Evolutionary conservation across 2,797 vertebrate species (phyloP).

Genomic region (Syncerus caffer): DNA sequence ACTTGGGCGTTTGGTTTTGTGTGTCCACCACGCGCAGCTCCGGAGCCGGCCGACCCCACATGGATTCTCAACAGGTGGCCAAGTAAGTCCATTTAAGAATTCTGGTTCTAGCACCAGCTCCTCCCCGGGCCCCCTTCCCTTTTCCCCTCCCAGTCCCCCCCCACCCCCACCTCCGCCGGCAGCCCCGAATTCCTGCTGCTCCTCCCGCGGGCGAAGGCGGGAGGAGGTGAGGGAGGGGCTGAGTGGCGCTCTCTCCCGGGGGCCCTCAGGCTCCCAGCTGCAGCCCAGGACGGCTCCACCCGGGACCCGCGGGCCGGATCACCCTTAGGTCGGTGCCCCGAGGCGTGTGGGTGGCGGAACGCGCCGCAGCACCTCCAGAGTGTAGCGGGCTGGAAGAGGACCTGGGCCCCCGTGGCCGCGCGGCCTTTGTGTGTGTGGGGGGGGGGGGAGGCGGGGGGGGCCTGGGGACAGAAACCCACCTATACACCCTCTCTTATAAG

Average conservation of each 20-base stretch:
- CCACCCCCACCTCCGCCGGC: background rate
- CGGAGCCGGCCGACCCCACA: conserved; percentile 24
- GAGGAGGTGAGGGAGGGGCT: background rate
- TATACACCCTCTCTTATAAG: conserved; percentile 77
- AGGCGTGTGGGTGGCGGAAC: background rate
- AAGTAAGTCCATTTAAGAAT: conserved; percentile 67
- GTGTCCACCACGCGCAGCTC: conserved; percentile 16
- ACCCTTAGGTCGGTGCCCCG: background rate
- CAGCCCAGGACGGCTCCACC: background rate
- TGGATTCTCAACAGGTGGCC: conserved; percentile 73
- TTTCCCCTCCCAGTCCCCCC: background rate
- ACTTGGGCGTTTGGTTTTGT: conserved; percentile 56
- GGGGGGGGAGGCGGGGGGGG: background rate
- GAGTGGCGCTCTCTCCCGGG: background rate
- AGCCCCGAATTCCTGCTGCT: background rate
- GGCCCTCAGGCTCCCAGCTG: background rate
- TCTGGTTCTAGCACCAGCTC: background rate
- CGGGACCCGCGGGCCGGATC: background rate
- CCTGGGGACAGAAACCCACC: conserved; percentile 69
- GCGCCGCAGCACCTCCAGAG: background rate
- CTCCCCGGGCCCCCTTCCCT: background rate
- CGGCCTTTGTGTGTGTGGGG: conserved; percentile 2
- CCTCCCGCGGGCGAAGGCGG: background rate
- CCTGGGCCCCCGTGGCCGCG: background rate
- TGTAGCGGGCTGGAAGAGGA: background rate